Base-by-base conservation (phyloP, 1,140 invertebrate genomes). In the Hycleus phaleratus region DNA sequence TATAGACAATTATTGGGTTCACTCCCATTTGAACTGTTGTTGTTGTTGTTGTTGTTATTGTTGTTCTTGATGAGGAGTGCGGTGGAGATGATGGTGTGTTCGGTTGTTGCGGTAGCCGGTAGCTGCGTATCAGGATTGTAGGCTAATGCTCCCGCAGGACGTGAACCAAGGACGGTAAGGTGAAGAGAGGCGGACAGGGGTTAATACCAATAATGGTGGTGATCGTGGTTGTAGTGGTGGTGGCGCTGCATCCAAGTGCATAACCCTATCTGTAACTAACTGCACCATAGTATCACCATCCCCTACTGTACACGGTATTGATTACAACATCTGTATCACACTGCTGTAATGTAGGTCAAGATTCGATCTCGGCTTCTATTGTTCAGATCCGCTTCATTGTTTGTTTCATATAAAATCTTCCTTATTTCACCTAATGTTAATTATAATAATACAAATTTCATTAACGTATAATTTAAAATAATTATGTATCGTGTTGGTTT, bases 281-380 rank as follows among this genome's bases (percentile, higher is more conserved):
- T 25, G 40, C 25, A 46, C 52, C 45, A 9, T 53, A 26, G 46
- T 58, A 54, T 61, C 56, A 59, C 56, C 53, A 61, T 61, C 66
- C 56, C 58, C 46, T 59, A 53, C 38, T 54, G 58, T 42, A 38
- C 48, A 43, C 51, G 24, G 62, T 68, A 68, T 68, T 65, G 66
- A 68, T 68, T 67, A 56, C 61, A 60, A 56, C 56, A 65, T 65
- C 59, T 67, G 63, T 58, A 64, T 62, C 58, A 26, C 46, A 49
- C 42, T 47, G 43, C 47, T 60, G 59, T 61, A 62, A 68, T 68
- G 56, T 68, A 68, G 66, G 66, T 68, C 66, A 68, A 68, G 66
- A 68, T 55, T 55, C 45, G 51, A 53, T 53, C 51, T 51, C 49
- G 26, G 8, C 51, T 7, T 12, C 51, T 46, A 53, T 53, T 53